Conservation (phyloP, 2,797 vertebrate species). For the Oreonectes daqikongensis region DNA sequence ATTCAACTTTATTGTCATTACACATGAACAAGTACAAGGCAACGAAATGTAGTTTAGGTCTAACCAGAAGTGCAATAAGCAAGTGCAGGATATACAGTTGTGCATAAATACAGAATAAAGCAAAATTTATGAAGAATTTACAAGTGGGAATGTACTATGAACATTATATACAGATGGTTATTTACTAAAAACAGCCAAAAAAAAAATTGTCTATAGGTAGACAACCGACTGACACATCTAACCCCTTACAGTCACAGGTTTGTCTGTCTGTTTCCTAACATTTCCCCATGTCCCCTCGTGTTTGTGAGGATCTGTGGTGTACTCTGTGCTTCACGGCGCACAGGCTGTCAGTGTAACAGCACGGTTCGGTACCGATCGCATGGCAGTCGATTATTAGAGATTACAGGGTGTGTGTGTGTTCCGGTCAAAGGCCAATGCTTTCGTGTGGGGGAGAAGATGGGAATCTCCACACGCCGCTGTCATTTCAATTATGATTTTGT, state of each 20-base stretch:
- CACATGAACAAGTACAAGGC: too few relatives aligned
- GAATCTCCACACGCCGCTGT: conserved; percentile 46
- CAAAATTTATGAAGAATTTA: too few relatives aligned
- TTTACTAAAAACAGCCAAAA: too few relatives aligned
- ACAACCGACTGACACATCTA: too few relatives aligned
- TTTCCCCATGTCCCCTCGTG: background rate
- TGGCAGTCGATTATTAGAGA: background rate
- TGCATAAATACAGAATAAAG: too few relatives aligned
- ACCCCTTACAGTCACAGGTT: background rate
- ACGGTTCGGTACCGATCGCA: background rate
- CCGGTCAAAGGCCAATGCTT: conserved; percentile 24
- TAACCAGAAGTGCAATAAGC: too few relatives aligned
- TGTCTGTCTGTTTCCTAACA: background rate
- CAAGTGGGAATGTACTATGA: too few relatives aligned
- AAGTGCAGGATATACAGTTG: too few relatives aligned
- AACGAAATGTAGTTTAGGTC: too few relatives aligned
- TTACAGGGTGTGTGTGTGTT: background rate
- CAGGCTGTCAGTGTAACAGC: background rate
- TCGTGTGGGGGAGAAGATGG: conserved; percentile 37
- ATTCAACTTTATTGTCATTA: too few relatives aligned
- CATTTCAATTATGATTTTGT: conserved; percentile 34
- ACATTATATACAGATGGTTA: too few relatives aligned
- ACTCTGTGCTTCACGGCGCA: background rate
- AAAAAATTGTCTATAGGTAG: too few relatives aligned
- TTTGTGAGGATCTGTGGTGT: background rate